phyloP scores from a whole-genome alignment of 2,113 vertebrate species.

The Sigmodon hispidus region DNA sequence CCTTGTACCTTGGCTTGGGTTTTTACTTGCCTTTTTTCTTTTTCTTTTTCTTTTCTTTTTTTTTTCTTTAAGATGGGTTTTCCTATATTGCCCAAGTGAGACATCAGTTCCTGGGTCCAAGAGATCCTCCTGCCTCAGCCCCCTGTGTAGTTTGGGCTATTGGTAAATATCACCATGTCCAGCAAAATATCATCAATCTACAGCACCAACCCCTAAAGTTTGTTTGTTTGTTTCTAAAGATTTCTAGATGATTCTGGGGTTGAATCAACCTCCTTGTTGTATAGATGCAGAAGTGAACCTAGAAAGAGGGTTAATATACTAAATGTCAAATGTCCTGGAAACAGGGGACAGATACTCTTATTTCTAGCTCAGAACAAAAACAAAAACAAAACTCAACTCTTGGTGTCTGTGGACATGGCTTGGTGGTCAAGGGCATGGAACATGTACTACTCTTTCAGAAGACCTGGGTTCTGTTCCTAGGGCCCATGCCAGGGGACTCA shows the following conservation, averaged over 20 bases:
- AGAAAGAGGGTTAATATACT: neutral
- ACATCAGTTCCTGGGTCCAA: neutral
- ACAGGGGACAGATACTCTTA: neutral
- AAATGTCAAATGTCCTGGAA: neutral
- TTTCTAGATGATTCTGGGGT: neutral
- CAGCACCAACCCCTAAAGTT: neutral
- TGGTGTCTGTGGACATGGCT: neutral
- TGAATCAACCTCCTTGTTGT: neutral
- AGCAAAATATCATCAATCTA: neutral
- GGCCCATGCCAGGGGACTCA: neutral
- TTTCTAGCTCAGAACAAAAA: neutral
- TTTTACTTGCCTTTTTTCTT: neutral
- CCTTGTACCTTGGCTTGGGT: accelerated
- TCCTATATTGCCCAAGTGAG: neutral
- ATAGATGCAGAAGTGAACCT: neutral
- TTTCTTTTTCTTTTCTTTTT: neutral
- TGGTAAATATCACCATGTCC: neutral
- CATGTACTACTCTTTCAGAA: neutral
- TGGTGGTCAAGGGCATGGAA: neutral
- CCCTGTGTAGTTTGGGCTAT: neutral
- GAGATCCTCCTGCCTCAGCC: neutral
- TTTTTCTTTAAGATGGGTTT: neutral
- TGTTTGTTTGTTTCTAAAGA: neutral
- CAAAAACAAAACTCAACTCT: neutral
- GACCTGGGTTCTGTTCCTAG: neutral